Conservation (phyloP, 2,888 invertebrate genomes). For the Zygothrica quintamaculata region DNA sequence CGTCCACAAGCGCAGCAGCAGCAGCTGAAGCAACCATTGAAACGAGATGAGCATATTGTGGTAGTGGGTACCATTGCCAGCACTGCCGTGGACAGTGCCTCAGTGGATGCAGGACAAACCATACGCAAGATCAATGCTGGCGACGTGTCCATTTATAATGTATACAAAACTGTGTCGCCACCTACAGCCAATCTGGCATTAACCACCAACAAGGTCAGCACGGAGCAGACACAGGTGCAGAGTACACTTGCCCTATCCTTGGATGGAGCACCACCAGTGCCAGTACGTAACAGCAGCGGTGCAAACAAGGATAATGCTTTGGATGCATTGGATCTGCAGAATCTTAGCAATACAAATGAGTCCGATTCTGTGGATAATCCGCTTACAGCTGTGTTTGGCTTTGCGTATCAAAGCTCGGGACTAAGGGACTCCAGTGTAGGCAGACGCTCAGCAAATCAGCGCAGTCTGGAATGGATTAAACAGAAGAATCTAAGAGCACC, state of each 20-base stretch:
- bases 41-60: constrained; percentile 63
- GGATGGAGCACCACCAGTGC: constrained; percentile 64
- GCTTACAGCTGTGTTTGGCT: constrained; percentile 68
- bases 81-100: constrained; percentile 57
- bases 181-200: constrained; percentile 73
- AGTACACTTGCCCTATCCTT: constrained; percentile 57
- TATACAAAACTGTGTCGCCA: constrained; percentile 79
- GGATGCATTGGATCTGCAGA: constrained; percentile 81
- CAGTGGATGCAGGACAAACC: constrained; percentile 56
- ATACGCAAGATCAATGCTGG: constrained; percentile 69
- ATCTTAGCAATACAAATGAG: constrained; percentile 81
- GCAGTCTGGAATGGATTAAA: constrained; percentile 66
- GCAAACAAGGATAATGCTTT: constrained; percentile 56
- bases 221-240: constrained; percentile 55
- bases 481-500: constrained; percentile 66
- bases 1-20: constrained; percentile 33
- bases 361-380: constrained; percentile 82
- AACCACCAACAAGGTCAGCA: constrained; percentile 75
- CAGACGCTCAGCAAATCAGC: constrained; percentile 67
- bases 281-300: constrained; percentile 72
- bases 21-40: constrained; percentile 48
- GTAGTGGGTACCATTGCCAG: constrained; percentile 69
- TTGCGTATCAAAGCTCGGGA: constrained; percentile 62
- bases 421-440: constrained; percentile 72
- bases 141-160: constrained; percentile 75